Evolutionary conservation across 2,797 vertebrate genomes (phyloP).

Genomic region (Semotilus atromaculatus): DNA sequence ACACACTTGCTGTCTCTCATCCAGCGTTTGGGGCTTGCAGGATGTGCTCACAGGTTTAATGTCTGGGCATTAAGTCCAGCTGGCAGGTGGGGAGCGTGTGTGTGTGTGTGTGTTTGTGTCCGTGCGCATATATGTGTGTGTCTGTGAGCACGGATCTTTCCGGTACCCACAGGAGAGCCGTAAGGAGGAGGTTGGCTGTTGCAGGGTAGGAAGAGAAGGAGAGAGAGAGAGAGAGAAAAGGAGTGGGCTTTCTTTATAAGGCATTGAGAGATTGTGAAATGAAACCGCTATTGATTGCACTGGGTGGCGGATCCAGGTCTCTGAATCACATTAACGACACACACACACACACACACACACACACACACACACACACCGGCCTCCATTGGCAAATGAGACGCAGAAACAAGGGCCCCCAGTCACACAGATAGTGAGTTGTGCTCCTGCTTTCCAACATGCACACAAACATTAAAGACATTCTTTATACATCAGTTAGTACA

Average conservation of each 20-base stretch:
- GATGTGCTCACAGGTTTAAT: constrained; percentile 61
- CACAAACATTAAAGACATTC: constrained; percentile 31
- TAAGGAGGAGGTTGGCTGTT: constrained; percentile 67
- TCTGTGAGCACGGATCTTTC: constrained; percentile 61
- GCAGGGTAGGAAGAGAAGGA: constrained; percentile 65
- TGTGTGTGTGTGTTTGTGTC: constrained; percentile 39
- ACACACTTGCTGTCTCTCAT: constrained; percentile 50
- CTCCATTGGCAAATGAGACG: constrained; percentile 55
- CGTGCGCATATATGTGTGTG: constrained; percentile 46
- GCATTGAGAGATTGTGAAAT: constrained; percentile 81
- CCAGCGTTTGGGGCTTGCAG: constrained; percentile 39
- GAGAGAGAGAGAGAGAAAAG: constrained; percentile 53
- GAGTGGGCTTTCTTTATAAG: constrained; percentile 76
- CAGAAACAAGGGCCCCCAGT: constrained; percentile 57
- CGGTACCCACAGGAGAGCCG: constrained; percentile 63
- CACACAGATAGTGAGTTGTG: constrained; percentile 48
- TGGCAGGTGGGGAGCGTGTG: constrained; percentile 53
- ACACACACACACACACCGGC: constrained; percentile 37
- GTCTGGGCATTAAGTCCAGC: constrained; percentile 64
- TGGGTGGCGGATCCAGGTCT: constrained; percentile 79
- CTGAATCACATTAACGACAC: constrained; percentile 80
- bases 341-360: constrained; percentile 46
- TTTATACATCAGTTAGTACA: constrained; percentile 13
- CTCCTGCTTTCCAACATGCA: constrained; percentile 40
- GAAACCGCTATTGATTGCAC: constrained; percentile 84